Base-by-base conservation (phyloP, 2,797 vertebrate genomes). In the Columba guinea region DNA sequence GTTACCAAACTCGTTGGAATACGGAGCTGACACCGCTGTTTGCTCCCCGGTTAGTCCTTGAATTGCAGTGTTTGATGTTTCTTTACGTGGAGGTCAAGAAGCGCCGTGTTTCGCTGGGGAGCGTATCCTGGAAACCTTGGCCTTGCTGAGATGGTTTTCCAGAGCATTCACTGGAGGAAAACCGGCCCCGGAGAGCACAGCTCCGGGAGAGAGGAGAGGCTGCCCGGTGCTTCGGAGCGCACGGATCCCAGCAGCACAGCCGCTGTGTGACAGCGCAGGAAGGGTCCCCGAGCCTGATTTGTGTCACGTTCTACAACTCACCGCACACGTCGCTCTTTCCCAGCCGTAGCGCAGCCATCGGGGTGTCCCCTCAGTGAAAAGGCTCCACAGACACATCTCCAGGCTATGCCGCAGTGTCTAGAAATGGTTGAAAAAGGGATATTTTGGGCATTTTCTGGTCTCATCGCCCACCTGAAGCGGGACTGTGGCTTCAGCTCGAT, bases 221-320 rank as follows among this genome's bases (percentile, higher is more conserved):
- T 75, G 18, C 49, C 22, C 13, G 63, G 13, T 46, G 52, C 30
- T 68, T 26, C 41, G 26, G 71, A 4, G 17, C 32, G 46, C 52
- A 7, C n/a, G 1, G 1, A 20, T 26, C 10, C 65, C n/a, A 37
- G 8, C 3, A 51, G 55, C 44, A 7, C 0, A 0, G 49, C 21
- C 5, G 0, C 27, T 64, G 71, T n/a, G 69, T 16, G 48, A 13
- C 8, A 35, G 20, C 3, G 15, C n/a, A 52, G 60, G 28, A 2
- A 0, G 9, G 4, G 8, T 48, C 78, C 49, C 74, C 46, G 39
- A 21, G 17, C 46, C 34, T 69, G 2, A 27, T 24, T 21, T 8
- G 30, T 14, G 8, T 35, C 70, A n/a, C 24, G 41, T 5, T 41
- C 27, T 30, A 21, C 39, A 69, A 65, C 27, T 12, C 32, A 8